A percentile compares a stretch with the other conserved stretches of the same genome.
Conservation (phyloP, 1,140 invertebrate genomes). For the Microplitis mediator region DNA sequence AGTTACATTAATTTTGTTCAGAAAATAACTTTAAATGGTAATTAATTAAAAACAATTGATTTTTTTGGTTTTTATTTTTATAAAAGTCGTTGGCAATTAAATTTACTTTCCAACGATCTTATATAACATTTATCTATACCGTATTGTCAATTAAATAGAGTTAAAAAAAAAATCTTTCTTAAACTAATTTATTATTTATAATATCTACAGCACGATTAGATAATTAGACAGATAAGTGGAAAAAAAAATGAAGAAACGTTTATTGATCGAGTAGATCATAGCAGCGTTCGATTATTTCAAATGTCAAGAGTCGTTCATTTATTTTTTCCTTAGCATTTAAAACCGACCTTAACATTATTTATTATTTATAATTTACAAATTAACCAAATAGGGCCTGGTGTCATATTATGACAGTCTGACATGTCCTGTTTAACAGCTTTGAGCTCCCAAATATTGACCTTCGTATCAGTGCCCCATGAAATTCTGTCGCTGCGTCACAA, state of each 20-base stretch:
- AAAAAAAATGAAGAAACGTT: neutral
- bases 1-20: too few species aligned
- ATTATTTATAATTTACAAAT: too few species aligned
- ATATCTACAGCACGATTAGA: neutral
- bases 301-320: neutral
- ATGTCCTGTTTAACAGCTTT: slow-evolving; percentile 52
- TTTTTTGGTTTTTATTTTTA: too few species aligned
- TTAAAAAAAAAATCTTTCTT: too few species aligned
- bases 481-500: slow-evolving; percentile 48
- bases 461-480: slow-evolving; percentile 46
- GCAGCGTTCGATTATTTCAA: slow-evolving; percentile 21
- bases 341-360: too few species aligned
- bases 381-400: neutral
- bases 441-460: slow-evolving; percentile 41
- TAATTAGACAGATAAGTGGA: neutral
- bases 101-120: too few species aligned
- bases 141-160: too few species aligned
- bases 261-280: slow-evolving; percentile 10
- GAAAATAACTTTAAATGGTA: too few species aligned
- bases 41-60: too few species aligned
- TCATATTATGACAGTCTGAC: neutral
- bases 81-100: too few species aligned
- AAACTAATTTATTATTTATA: neutral
- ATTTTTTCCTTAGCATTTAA: neutral
- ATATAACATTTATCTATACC: too few species aligned